These are phyloP conservation scores for Catamblyrhynchus diadema DNA, from an alignment of 2,797 vertebrate species.

Conservation along the genomic window DNA sequence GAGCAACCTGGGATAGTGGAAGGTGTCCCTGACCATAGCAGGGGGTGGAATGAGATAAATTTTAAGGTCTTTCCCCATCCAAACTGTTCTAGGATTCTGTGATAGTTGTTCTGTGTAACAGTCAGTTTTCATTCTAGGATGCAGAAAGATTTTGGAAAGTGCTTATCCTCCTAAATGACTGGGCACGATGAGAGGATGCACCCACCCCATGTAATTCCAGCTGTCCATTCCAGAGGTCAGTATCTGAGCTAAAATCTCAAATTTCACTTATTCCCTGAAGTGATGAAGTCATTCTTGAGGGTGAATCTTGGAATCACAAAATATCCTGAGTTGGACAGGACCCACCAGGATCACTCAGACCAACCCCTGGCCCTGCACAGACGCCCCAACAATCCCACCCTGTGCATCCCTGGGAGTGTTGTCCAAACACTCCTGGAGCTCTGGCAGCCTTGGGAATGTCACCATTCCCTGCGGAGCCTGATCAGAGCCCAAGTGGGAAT, in stretches of 20 bases:
- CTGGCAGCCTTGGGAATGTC: fast-evolving
- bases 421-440: not conserved
- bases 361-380: not conserved
- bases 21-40: not conserved
- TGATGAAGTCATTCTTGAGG: not conserved
- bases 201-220: not conserved
- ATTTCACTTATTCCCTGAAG: not conserved
- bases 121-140: not conserved
- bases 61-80: not conserved
- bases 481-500: not conserved
- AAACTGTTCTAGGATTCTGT: not conserved
- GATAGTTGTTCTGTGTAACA: not conserved
- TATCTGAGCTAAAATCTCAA: not conserved
- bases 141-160: not conserved
- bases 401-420: fast-evolving
- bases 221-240: not conserved
- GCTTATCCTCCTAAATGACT: not conserved
- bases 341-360: fast-evolving
- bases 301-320: not conserved
- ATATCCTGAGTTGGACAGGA: not conserved
- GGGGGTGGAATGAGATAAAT: not conserved
- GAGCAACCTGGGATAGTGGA: not conserved
- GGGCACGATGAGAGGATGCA: fast-evolving
- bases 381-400: not conserved
- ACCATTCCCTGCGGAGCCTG: not conserved